These are phyloP conservation scores for Bubalus kerabau DNA, from an alignment of 2,113 vertebrate genomes.

Conservation along the genomic window DNA sequence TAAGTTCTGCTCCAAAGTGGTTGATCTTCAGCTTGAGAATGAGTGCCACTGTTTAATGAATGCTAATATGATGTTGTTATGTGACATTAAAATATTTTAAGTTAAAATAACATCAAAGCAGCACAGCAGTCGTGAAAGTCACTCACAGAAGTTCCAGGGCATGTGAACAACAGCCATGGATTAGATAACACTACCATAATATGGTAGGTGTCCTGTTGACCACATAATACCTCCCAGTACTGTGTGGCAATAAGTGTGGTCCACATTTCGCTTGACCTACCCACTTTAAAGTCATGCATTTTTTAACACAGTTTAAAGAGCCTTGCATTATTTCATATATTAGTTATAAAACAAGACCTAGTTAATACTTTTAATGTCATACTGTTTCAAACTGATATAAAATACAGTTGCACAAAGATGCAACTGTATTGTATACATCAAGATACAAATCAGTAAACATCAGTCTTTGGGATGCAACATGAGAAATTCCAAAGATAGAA, in stretches of 20 bases:
- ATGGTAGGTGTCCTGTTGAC: background rate
- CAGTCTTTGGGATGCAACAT: background rate
- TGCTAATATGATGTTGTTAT: background rate
- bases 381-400: background rate
- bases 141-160: background rate
- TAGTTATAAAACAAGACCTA: conserved; percentile 12
- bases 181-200: background rate
- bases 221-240: background rate
- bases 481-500: conserved; percentile 16
- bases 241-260: background rate
- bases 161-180: background rate
- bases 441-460: background rate
- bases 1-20: background rate
- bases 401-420: background rate
- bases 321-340: background rate
- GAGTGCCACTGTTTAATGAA: background rate
- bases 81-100: conserved; percentile 22
- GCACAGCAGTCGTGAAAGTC: background rate
- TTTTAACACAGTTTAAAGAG: background rate
- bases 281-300: background rate
- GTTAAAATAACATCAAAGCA: conserved; percentile 1
- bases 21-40: background rate
- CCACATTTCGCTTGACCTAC: background rate
- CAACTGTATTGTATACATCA: background rate
- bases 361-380: background rate